phyloP scores from a whole-genome alignment of 2,888 invertebrate species.

The Acleris sparsana region DNA sequence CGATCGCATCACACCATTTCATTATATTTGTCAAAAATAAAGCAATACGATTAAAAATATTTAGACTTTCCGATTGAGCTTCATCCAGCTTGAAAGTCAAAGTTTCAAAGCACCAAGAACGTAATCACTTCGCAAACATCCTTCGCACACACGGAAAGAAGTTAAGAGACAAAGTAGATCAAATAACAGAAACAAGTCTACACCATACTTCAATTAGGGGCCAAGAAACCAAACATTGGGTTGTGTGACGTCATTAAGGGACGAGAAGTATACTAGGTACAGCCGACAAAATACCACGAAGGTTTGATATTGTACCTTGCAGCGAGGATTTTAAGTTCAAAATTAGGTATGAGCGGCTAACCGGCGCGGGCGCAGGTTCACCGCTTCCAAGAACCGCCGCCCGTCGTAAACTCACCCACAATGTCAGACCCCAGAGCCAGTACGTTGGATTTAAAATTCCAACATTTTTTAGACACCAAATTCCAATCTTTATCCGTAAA shows the following conservation, averaged over 20 bases:
- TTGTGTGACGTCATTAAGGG: constrained; percentile 69
- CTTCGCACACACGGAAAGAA: constrained; percentile 35
- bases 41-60: too few species aligned
- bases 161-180: constrained; percentile 43
- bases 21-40: too few species aligned
- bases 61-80: too few species aligned
- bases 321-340: not conserved
- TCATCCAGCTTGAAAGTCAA: too few species aligned
- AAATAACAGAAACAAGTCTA: constrained; percentile 54
- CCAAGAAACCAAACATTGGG: constrained; percentile 52
- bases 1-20: not conserved
- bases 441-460: constrained; percentile 53
- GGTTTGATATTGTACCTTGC: constrained; percentile 9
- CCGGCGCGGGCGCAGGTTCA: constrained; percentile 41
- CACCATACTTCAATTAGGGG: constrained; percentile 60
- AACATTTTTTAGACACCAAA: constrained; percentile 47
- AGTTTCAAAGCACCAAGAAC: not conserved
- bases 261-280: constrained; percentile 38
- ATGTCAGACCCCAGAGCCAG: constrained; percentile 45
- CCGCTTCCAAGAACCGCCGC: constrained; percentile 63
- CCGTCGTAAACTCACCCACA: constrained; percentile 68
- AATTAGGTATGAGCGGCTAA: constrained; percentile 56
- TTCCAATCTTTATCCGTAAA: constrained; percentile 38
- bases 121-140: constrained; percentile 28
- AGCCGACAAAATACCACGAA: not conserved